These are phyloP conservation scores for Rosalia funebris DNA, from an alignment of 2,888 invertebrate genomes.

Conservation along the genomic window DNA sequence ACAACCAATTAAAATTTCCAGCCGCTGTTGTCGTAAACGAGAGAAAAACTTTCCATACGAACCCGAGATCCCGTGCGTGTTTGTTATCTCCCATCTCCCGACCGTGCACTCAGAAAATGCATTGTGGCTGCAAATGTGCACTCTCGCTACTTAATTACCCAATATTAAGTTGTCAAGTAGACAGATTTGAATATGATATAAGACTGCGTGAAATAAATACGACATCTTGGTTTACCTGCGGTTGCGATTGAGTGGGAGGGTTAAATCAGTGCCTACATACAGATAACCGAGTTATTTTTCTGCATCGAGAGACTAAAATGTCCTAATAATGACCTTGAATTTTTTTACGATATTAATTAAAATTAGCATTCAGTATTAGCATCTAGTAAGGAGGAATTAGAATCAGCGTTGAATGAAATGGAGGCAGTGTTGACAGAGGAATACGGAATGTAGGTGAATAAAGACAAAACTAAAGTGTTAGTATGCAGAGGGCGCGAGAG, in stretches of 20 bases:
- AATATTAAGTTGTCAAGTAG: slow-evolving; percentile 31
- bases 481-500: too few relatives aligned
- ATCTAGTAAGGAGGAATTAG: too few relatives aligned
- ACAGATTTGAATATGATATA: slow-evolving; percentile 26
- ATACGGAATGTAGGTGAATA: too few relatives aligned
- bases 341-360: too few relatives aligned
- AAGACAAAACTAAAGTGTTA: too few relatives aligned
- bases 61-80: slow-evolving; percentile 24
- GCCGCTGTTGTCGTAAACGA: slow-evolving; percentile 13
- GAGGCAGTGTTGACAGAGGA: too few relatives aligned
- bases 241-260: neutral
- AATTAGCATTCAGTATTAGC: too few relatives aligned
- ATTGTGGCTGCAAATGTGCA: slow-evolving; percentile 19
- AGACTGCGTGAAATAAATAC: slow-evolving; percentile 7
- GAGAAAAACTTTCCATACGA: slow-evolving; percentile 6
- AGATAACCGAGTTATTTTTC: too few relatives aligned
- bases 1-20: slow-evolving; percentile 29
- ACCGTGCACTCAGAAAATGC: slow-evolving; percentile 21
- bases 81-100: slow-evolving; percentile 24
- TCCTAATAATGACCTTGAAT: too few relatives aligned
- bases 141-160: slow-evolving; percentile 28
- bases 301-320: too few relatives aligned
- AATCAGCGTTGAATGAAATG: too few relatives aligned
- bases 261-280: too few relatives aligned
- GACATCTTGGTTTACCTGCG: slow-evolving; percentile 3